Conservation (phyloP, 37 sponge, comb jelly and placozoan species). For the Axinella damicornis region DNA sequence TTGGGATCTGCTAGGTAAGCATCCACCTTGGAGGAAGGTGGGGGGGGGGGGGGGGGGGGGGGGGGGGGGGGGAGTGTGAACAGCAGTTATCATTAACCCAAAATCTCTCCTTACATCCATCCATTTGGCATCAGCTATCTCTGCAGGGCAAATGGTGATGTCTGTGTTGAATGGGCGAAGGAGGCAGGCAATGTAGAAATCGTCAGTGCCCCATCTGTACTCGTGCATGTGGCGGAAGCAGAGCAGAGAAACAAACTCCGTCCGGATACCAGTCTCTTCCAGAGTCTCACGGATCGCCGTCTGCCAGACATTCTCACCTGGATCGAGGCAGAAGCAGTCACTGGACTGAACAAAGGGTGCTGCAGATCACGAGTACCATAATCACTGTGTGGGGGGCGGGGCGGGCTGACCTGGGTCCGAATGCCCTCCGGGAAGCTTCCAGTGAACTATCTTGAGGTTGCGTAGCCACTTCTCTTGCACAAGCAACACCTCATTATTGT, state of each 20-base stretch:
- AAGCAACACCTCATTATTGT: conserved; percentile 71
- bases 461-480: conserved; percentile 78
- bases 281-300: conserved; percentile 81
- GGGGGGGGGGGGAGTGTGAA: neutral
- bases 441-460: conserved; percentile 19
- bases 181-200: conserved; percentile 81
- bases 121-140: conserved; percentile 86
- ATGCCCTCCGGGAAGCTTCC: conserved; percentile 93
- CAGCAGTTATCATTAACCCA: neutral
- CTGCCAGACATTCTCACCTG: conserved; percentile 77
- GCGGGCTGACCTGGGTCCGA: conserved; percentile 74
- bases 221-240: conserved; percentile 81
- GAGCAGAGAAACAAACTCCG: conserved; percentile 85
- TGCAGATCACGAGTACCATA: no score
- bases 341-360: no score
- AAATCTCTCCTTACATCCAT: conserved; percentile 64
- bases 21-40: conserved; percentile 35
- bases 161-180: conserved; percentile 70
- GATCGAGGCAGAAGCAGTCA: no score
- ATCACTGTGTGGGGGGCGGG: no score
- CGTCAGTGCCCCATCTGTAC: conserved; percentile 71
- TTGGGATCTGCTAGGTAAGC: conserved; percentile 63
- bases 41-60: neutral
- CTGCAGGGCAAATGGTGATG: conserved; percentile 52
- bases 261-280: conserved; percentile 89